Conservation (phyloP, 2,888 invertebrate species). For the Lampropteryx suffumata region DNA sequence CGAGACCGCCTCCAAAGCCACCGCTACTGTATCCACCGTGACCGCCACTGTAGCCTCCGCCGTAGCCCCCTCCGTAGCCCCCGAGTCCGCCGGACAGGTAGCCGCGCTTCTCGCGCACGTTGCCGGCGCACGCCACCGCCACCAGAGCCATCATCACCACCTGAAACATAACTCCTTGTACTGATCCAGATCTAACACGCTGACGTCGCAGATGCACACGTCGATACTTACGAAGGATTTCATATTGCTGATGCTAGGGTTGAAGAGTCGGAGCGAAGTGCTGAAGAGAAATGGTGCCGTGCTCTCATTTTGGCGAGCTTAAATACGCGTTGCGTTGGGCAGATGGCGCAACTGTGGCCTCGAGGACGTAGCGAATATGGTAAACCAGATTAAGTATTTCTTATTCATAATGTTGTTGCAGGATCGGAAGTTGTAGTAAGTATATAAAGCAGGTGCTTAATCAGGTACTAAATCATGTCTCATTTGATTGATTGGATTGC, state of each 20-base stretch:
- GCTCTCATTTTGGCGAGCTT: conserved; percentile 2
- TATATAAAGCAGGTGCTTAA: no score
- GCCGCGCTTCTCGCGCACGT: conserved; percentile 36
- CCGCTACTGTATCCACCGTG: conserved; percentile 17
- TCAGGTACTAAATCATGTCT: no score
- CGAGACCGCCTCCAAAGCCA: conserved; percentile 24
- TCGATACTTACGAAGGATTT: conserved; percentile 51
- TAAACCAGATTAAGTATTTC: no score
- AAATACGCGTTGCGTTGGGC: conserved; percentile 5
- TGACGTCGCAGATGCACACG: not conserved
- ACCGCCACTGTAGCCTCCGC: conserved; percentile 26
- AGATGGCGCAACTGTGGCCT: conserved; percentile 17
- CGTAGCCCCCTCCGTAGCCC: conserved; percentile 22
- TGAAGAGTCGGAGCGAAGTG: conserved; percentile 5
- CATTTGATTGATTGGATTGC: no score
- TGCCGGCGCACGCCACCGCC: conserved; percentile 32
- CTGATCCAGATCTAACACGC: not conserved
- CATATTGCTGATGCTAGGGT: conserved; percentile 38
- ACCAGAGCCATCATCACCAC: conserved; percentile 36
- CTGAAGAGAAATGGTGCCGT: conserved; percentile 18
- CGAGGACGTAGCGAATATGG: not conserved
- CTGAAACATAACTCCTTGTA: conserved; percentile 22
- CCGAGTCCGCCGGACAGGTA: conserved; percentile 22
- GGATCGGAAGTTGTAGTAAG: no score
- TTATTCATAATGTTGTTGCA: no score